phyloP scores from a whole-genome alignment of 2,113 vertebrate genomes.

The Psittacus erithacus region DNA sequence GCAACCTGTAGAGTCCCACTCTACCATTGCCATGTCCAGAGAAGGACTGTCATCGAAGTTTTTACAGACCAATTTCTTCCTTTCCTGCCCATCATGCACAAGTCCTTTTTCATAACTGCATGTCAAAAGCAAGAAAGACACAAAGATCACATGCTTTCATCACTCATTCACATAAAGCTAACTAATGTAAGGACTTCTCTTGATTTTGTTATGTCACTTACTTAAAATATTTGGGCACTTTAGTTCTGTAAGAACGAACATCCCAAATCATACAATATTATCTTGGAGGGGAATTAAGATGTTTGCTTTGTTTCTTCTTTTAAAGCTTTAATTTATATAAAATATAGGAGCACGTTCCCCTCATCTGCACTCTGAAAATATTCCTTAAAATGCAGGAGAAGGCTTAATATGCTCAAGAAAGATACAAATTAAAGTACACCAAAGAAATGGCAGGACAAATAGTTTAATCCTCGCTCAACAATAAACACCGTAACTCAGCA shows the following conservation, averaged over 20 bases:
- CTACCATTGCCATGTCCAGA: background rate
- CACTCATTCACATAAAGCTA: background rate
- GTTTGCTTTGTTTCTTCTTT: background rate
- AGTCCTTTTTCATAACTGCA: background rate
- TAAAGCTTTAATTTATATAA: background rate
- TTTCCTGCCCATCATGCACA: background rate
- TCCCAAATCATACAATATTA: background rate
- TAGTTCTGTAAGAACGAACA: background rate
- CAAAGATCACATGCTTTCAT: background rate
- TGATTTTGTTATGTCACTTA: background rate
- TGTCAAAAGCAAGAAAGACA: background rate
- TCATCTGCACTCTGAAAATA: background rate
- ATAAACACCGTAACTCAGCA: background rate
- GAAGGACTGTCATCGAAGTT: background rate
- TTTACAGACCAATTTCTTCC: background rate
- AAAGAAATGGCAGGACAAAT: background rate
- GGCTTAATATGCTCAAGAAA: background rate
- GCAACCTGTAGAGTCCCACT: background rate
- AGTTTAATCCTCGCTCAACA: background rate
- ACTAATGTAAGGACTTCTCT: background rate
- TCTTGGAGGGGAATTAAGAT: background rate
- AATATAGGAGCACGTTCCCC: background rate
- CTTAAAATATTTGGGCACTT: background rate
- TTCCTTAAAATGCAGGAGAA: background rate
- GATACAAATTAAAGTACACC: background rate